Evolutionary conservation across 2,113 vertebrate species (phyloP).

Genomic region (Misgurnus mizolepis): DNA sequence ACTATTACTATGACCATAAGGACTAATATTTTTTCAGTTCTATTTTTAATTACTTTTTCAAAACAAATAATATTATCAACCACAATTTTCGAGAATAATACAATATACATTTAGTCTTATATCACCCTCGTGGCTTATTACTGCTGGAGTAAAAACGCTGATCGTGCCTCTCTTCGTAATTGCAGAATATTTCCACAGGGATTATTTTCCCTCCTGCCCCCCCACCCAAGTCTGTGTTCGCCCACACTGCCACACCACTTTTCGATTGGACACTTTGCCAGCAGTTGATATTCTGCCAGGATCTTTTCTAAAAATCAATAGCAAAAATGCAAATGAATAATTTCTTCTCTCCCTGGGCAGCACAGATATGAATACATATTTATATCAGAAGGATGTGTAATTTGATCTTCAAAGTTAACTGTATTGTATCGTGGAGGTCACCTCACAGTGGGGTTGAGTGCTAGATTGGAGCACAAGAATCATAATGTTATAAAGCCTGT

Average conservation of each 20-base stretch:
- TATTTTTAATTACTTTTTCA: too few species aligned
- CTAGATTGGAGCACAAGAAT: slow-evolving; percentile 54
- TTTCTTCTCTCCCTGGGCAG: slow-evolving; percentile 47
- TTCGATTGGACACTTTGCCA: slow-evolving; percentile 38
- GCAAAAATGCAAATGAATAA: slow-evolving; percentile 61
- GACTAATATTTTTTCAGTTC: too few species aligned
- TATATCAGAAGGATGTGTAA: slow-evolving; percentile 62
- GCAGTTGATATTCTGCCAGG: slow-evolving; percentile 63
- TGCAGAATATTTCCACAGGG: too few species aligned
- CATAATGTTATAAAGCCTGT: slow-evolving; percentile 29
- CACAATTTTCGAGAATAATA: too few species aligned
- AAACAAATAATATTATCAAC: too few species aligned
- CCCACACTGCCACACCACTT: neutral
- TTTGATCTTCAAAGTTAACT: slow-evolving; percentile 65
- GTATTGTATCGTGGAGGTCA: slow-evolving; percentile 63
- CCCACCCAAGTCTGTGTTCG: neutral
- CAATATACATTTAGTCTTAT: too few species aligned
- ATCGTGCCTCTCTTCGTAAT: neutral
- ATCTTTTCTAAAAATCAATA: slow-evolving; percentile 67
- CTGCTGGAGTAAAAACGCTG: too few species aligned
- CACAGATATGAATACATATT: slow-evolving; percentile 62
- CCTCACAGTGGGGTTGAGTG: slow-evolving; percentile 43
- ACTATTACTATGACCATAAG: too few species aligned
- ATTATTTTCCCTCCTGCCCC: neutral
- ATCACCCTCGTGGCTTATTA: too few species aligned